Percentiles rank a stretch among this genome's conserved stretches.
These are phyloP conservation scores for Felis catus DNA, from an alignment of 2,113 vertebrate genomes.

Conservation along the genomic window DNA sequence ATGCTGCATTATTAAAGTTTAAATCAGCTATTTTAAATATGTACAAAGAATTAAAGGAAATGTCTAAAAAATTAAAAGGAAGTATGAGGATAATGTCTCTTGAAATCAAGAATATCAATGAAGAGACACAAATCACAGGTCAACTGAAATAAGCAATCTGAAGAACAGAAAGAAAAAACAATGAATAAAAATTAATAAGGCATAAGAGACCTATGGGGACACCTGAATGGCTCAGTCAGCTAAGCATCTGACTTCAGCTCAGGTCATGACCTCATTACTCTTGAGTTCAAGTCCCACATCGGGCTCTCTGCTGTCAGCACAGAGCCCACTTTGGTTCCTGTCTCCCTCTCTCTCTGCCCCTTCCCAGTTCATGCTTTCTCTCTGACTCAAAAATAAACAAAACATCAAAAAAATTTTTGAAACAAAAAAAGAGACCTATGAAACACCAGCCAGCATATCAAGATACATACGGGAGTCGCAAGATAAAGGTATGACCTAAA, in stretches of 20 bases:
- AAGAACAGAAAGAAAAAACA: background rate
- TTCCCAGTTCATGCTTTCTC: no score
- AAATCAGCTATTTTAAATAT: background rate
- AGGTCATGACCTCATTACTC: no score
- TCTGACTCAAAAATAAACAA: no score
- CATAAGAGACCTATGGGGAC: background rate
- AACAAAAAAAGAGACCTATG: background rate
- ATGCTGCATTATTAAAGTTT: background rate
- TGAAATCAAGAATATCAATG: background rate
- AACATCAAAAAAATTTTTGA: no score
- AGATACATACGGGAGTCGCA: background rate
- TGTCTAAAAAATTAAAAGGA: background rate
- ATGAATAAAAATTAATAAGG: background rate
- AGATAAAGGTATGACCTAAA: background rate
- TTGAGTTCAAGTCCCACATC: no score
- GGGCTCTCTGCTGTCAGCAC: no score
- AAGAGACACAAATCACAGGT: background rate
- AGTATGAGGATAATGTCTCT: background rate
- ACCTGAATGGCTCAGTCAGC: no score
- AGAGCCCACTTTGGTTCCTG: no score
- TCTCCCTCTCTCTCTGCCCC: no score
- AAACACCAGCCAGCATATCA: background rate
- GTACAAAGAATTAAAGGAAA: background rate
- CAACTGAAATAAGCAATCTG: background rate
- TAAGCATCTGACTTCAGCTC: no score